These are phyloP conservation scores for Gymnarchus niloticus DNA, from an alignment of 2,113 vertebrate genomes.

Conservation along the genomic window DNA sequence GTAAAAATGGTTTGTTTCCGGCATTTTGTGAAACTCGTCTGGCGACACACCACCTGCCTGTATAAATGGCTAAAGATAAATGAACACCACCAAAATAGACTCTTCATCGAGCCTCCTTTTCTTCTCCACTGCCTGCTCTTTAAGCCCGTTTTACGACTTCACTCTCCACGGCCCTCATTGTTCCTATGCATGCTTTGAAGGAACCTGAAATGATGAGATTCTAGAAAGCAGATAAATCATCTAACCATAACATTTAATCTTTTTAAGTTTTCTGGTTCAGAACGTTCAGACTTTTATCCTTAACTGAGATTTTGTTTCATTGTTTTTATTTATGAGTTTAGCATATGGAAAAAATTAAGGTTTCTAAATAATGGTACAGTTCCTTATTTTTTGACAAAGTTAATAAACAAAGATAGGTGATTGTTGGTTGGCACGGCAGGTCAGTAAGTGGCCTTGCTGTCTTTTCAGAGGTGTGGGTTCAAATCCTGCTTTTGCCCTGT, in stretches of 20 bases:
- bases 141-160: background rate
- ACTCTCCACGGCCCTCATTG: background rate
- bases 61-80: background rate
- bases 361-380: no score
- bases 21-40: background rate
- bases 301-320: background rate
- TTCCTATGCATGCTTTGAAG: background rate
- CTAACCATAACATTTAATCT: background rate
- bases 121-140: background rate
- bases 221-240: conserved; percentile 10
- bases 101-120: background rate
- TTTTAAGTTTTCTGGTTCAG: background rate
- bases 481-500: no score
- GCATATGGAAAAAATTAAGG: no score
- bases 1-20: background rate
- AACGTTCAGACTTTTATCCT: background rate
- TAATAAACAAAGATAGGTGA: no score
- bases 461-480: no score
- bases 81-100: background rate
- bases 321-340: no score
- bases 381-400: no score
- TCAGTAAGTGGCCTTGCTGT: no score
- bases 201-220: background rate
- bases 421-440: no score
- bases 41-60: background rate